Evolutionary conservation across 2,888 invertebrate genomes (phyloP), one percentile per base, ranked within the genome.

Genomic region (Mongoloraphidia duomilia): DNA sequence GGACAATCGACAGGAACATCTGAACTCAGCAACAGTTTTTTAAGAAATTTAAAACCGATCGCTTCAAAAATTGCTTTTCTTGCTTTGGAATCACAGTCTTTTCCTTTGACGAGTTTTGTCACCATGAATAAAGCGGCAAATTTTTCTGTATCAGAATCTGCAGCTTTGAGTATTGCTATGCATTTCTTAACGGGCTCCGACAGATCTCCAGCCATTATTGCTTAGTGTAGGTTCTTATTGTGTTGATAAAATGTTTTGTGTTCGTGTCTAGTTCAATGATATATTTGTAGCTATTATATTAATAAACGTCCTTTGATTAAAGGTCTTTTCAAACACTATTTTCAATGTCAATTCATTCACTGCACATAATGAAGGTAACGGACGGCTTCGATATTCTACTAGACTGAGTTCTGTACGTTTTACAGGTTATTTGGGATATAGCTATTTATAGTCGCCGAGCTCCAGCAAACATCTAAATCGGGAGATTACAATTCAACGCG

Each of bases 121-220:
- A 92, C 89, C 83, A 92, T 84, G 65, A 92, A 90, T 45, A 93
- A 74, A 1, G 85, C 89, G 39, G 92, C 91, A 65, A 93, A 90
- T 65, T 89, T 91, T 66, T 92, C 91, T 1, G 90, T 90, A 66
- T 93, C 92, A 63, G 79, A 84, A 60, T 79, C 78, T 10, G 89
- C 85, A 60, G 77, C 77, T 65, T 85, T 83, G 56, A 93, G 67
- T 60, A 90, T 82, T 53, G 79, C 77, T 57, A 84, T 80, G 70
- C 90, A 90, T 75, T 89, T 88, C 66, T 84, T 81, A 54, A 92
- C 84, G 53, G 84, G 77, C 61, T 89, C 89, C 55, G 88, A 82
- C 65, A 87, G 74, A 58, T 68, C 63, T 48, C 65, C 67, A 39
- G 9, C 54, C 54, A 12, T 13, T 39, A 39, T 39, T 39, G 14